Percentiles rank a stretch among this genome's conserved stretches.
Evolutionary conservation across 1,140 invertebrate species (phyloP).

Genomic region (Procambarus virginalis): DNA sequence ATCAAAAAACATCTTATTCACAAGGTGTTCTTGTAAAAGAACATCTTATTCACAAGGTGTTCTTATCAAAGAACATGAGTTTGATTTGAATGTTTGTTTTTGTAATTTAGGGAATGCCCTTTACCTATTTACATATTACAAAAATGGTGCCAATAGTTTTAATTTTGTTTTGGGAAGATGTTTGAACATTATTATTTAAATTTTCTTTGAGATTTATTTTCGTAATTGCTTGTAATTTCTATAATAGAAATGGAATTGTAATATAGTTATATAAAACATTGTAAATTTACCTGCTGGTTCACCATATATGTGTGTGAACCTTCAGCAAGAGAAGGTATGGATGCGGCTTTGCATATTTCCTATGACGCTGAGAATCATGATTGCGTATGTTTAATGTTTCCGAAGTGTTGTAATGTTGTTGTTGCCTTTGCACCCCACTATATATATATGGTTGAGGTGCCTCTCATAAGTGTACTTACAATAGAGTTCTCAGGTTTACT

Average conservation of each 20-base stretch:
- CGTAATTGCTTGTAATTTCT: not conserved
- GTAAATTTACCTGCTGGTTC: not conserved
- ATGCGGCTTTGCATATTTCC: constrained; percentile 2
- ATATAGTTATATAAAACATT: not conserved
- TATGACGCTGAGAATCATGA: not conserved
- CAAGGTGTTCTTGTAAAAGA: no score
- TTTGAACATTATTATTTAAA: constrained; percentile 1
- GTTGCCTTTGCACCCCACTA: not conserved
- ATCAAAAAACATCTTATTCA: no score
- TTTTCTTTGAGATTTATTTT: constrained; percentile 5
- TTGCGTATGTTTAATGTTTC: not conserved
- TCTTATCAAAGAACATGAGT: not conserved
- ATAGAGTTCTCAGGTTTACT: constrained; percentile 5
- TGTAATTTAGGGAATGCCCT: constrained; percentile 4
- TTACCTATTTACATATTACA: not conserved
- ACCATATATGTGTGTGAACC: constrained; percentile 3
- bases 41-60: no score
- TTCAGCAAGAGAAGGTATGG: constrained; percentile 1
- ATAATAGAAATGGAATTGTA: constrained; percentile 1
- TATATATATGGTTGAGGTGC: not conserved
- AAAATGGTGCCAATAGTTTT: constrained; percentile 3
- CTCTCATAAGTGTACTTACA: constrained; percentile 11
- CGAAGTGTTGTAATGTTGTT: constrained; percentile 1
- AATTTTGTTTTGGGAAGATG: not conserved
- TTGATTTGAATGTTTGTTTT: not conserved